Evolutionary conservation across 92 coral and sea anemone species (phyloP).

Genomic region (Ricordea florida): DNA sequence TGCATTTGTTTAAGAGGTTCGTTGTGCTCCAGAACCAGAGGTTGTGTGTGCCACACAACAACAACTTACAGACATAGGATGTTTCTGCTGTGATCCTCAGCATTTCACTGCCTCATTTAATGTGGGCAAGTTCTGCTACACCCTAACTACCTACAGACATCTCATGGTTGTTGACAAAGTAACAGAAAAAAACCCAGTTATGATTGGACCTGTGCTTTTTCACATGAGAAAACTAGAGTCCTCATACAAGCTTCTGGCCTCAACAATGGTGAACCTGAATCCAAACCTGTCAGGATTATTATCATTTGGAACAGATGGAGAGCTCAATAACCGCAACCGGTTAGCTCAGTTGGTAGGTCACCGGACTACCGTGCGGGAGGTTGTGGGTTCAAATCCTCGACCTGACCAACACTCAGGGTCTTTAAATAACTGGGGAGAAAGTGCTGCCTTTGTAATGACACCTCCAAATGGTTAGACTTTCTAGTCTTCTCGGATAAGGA

Average conservation of each 20-base stretch:
- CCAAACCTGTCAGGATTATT: slow-evolving; percentile 16
- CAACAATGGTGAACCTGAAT: slow-evolving; percentile 22
- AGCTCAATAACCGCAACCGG: too few relatives aligned
- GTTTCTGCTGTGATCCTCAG: neutral
- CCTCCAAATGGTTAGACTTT: too few relatives aligned
- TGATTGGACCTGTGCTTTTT: slow-evolving; percentile 31
- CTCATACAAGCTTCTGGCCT: slow-evolving; percentile 12
- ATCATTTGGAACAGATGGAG: slow-evolving; percentile 42
- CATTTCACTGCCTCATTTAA: slow-evolving; percentile 21
- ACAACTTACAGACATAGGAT: neutral
- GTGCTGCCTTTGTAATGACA: too few relatives aligned
- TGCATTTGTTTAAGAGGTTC: neutral
- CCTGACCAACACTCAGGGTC: too few relatives aligned
- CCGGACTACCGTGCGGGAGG: too few relatives aligned
- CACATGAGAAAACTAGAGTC: slow-evolving; percentile 28
- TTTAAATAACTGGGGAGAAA: too few relatives aligned
- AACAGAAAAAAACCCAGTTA: slow-evolving; percentile 35
- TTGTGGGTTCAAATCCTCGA: too few relatives aligned
- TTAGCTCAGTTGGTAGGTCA: too few relatives aligned
- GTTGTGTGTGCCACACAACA: slow-evolving; percentile 6
- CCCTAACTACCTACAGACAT: slow-evolving; percentile 23
- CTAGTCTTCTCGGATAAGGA: too few relatives aligned
- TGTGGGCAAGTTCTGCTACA: slow-evolving; percentile 34
- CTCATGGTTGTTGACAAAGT: slow-evolving; percentile 7
- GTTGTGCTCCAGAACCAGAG: neutral